Percentiles rank a stretch among this genome's conserved stretches.
These are phyloP conservation scores for Lamellibrachia satsuma DNA, from an alignment of 2,888 invertebrate genomes.

Conservation along the genomic window DNA sequence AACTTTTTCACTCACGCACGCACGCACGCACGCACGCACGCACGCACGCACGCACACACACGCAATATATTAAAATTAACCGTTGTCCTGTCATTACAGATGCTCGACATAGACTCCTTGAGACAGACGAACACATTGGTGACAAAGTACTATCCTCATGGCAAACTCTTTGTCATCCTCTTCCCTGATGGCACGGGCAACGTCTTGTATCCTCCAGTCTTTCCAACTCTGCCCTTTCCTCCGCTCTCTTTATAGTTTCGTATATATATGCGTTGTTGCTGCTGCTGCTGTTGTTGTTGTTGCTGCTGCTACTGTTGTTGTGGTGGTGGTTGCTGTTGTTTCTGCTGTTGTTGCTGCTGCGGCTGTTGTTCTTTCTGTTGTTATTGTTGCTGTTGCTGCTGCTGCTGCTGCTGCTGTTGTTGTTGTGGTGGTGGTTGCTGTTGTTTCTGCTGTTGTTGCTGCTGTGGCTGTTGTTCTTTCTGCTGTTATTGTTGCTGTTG, in stretches of 20 bases:
- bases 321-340: no score
- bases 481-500: no score
- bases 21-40: neutral
- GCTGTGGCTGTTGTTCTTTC: no score
- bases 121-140: constrained; percentile 46
- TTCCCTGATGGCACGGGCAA: constrained; percentile 64
- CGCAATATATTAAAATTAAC: neutral
- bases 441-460: no score
- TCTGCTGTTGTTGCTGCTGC: no score
- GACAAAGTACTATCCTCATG: constrained; percentile 57
- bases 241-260: neutral
- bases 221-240: neutral
- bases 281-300: no score
- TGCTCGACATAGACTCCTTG: neutral
- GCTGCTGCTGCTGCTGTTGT: no score
- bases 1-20: neutral
- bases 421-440: no score
- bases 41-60: neutral
- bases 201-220: constrained; percentile 61
- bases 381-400: no score
- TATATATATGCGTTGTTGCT: no score
- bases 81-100: neutral
- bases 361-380: no score
- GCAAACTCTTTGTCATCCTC: constrained; percentile 56
- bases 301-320: no score